Evolutionary conservation across 2,888 invertebrate species (phyloP).

Genomic region (Polydrusus tereticollis): DNA sequence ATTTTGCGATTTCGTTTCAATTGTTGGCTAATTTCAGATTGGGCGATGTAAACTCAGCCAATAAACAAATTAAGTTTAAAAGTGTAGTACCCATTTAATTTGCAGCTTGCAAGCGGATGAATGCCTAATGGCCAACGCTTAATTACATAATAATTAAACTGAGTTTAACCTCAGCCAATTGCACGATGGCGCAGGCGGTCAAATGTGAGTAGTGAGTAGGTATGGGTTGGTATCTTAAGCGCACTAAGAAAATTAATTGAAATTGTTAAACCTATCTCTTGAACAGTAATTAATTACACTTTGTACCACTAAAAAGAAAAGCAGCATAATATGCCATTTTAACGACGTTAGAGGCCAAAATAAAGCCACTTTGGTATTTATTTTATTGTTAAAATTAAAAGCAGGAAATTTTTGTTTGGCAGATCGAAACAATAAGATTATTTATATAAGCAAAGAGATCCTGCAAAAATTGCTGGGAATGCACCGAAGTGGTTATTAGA

Average conservation of each 20-base stretch:
- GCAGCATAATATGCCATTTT: no score
- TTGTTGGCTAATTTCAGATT: not conserved
- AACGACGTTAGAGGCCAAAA: no score
- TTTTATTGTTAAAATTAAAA: no score
- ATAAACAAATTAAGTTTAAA: not conserved
- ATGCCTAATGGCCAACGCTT: constrained; percentile 58
- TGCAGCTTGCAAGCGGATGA: constrained; percentile 21
- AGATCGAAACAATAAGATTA: constrained; percentile 30
- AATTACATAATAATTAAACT: constrained; percentile 63
- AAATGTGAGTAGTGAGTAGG: not conserved
- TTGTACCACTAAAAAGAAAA: no score
- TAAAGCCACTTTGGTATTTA: no score
- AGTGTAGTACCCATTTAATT: constrained; percentile 3
- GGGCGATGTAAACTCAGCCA: no score
- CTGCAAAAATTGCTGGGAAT: constrained; percentile 35
- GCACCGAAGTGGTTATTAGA: constrained; percentile 47
- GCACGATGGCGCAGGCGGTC: constrained; percentile 22
- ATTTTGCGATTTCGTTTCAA: no score
- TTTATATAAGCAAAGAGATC: constrained; percentile 28
- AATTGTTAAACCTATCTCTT: no score
- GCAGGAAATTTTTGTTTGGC: not conserved
- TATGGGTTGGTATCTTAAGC: not conserved
- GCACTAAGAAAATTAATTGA: not conserved
- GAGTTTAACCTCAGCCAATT: constrained; percentile 51
- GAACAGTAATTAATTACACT: no score